A percentile compares a stretch with the other conserved stretches of the same genome.
These are phyloP conservation scores for Ctenoplectra terminalis DNA, from an alignment of 1,140 invertebrate species.

Conservation along the genomic window DNA sequence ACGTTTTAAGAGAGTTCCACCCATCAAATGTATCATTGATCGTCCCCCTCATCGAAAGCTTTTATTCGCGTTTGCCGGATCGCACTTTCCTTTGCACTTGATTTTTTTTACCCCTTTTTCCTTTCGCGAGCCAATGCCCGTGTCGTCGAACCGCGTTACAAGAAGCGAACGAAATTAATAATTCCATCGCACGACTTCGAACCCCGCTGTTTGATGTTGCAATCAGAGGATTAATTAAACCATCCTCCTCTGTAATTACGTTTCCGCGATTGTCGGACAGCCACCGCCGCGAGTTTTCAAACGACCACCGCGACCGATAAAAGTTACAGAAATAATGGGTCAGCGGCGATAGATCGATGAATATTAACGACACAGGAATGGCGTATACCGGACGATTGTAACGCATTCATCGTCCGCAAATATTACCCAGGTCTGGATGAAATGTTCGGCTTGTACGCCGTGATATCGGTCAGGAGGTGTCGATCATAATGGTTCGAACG, in stretches of 20 bases:
- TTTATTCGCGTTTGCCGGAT: conserved; percentile 16
- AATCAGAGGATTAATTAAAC: conserved; percentile 37
- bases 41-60: conserved; percentile 35
- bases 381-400: not conserved
- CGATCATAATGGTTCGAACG: not conserved
- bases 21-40: conserved; percentile 46
- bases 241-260: conserved; percentile 21
- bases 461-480: not conserved
- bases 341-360: not conserved
- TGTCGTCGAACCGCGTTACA: not conserved
- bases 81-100: not conserved
- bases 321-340: conserved; percentile 24
- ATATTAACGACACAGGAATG: not conserved
- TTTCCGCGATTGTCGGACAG: conserved; percentile 9
- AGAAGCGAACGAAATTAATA: conserved; percentile 32
- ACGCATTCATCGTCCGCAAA: conserved; percentile 25
- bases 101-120: not conserved
- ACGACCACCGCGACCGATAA: conserved; percentile 8
- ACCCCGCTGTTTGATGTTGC: conserved; percentile 20
- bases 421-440: not conserved
- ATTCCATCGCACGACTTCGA: conserved; percentile 1
- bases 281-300: conserved; percentile 5
- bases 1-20: conserved; percentile 46
- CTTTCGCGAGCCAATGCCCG: not conserved
- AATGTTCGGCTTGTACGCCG: not conserved